Percentiles rank a stretch among this genome's conserved stretches.
Evolutionary conservation across 2,797 vertebrate species (phyloP).

Genomic region (Muraenolepis orangiensis): DNA sequence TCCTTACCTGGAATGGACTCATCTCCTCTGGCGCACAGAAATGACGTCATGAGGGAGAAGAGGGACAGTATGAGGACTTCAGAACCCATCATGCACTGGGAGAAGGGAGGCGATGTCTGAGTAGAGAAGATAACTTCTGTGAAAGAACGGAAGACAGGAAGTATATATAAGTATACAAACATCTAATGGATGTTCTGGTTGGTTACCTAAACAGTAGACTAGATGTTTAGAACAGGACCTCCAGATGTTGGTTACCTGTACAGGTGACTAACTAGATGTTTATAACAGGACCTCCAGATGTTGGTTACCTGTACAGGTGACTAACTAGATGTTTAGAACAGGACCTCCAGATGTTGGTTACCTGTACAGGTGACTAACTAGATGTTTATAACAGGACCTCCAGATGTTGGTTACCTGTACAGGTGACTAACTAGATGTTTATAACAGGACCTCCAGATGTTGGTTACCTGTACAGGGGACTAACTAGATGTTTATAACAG

Average conservation of each 20-base stretch:
- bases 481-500: not conserved
- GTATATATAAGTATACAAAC: not conserved
- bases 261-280: not conserved
- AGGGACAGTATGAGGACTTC: constrained; percentile 21
- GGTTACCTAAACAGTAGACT: not conserved
- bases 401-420: too few relatives aligned
- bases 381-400: too few relatives aligned
- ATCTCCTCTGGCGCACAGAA: constrained; percentile 3
- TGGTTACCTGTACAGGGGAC: too few relatives aligned
- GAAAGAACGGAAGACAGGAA: not conserved
- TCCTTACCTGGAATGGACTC: not conserved
- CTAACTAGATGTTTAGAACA: not conserved
- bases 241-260: not conserved
- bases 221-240: not conserved
- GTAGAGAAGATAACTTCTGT: constrained; percentile 6
- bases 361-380: not conserved
- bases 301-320: not conserved
- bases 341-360: not conserved
- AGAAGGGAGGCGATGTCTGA: not conserved
- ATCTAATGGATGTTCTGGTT: not conserved
- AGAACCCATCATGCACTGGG: constrained; percentile 53
- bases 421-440: too few relatives aligned
- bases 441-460: too few relatives aligned
- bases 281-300: not conserved
- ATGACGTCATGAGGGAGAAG: constrained; percentile 43